Evolutionary conservation across 2,888 invertebrate genomes (phyloP), one percentile per base, ranked within the genome.

Genomic region (Netelia virgata): DNA sequence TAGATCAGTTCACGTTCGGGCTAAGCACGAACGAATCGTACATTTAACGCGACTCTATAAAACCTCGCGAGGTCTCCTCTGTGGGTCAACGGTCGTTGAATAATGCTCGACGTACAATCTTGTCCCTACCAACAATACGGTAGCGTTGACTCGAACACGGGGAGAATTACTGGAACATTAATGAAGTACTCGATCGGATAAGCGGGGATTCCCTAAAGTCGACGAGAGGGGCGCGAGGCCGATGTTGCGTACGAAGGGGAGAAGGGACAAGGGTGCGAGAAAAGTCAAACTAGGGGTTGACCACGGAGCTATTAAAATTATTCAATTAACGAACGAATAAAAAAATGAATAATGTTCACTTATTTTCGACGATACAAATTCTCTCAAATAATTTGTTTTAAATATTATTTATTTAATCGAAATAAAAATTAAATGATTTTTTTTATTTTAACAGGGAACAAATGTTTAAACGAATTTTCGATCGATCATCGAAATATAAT

Each of bases 21-120:
- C 18, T 63, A 41, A 75, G 72, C 76, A 78, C 78, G 74, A 72
- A 78, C 18, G 72, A 66, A 64, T 57, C 64, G 20, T n/a, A 16
- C 50, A 59, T 36, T 47, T 23, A 23, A 9, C 41, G 11, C 20
- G 23, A 16, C 57, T 41, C 14, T n/a, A 61, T 14, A 70, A 23
- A 50, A 23, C 47, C 16, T 63, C 43, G 18, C n/a, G 18, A 14
- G 14, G 47, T 10, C 43, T 8, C 9, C 57, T 81, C 73, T 73
- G 66, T 84, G 84, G 84, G 84, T 81, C 84, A 84, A 81, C 77
- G 74, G 43, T 83, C 79, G 70, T 75, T 80, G 53, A 80, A 80
- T 83, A 83, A 84, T 55, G 69, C 20, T 28, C n/a, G 20, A 72
- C 43, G 63, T 47, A 50, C 36, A 28, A 61, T 59, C 41, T 66